Conservation (phyloP, 2,888 invertebrate species). For the Caenorhabditis angaria region DNA sequence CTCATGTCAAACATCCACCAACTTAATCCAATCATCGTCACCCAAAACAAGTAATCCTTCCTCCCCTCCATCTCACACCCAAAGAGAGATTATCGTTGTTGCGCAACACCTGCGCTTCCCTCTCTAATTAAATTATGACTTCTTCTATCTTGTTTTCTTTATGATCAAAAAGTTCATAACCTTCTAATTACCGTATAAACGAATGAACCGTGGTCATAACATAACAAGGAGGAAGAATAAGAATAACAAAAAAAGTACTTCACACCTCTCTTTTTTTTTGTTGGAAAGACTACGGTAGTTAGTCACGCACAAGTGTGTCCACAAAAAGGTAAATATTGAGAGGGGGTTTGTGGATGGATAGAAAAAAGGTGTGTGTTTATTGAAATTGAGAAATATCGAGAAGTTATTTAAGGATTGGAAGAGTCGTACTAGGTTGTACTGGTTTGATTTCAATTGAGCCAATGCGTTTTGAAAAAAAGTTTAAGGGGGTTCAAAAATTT, state of each 20-base stretch:
- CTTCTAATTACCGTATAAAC: neutral
- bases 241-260: conserved; percentile 4
- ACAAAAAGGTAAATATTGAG: conserved; percentile 1
- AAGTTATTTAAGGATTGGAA: neutral
- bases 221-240: too few species aligned
- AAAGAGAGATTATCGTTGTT: neutral
- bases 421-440: neutral
- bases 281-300: neutral
- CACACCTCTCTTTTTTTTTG: too few species aligned
- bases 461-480: too few species aligned
- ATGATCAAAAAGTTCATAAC: neutral
- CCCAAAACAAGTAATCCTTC: too few species aligned
- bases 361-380: neutral
- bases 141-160: neutral
- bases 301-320: conserved; percentile 2
- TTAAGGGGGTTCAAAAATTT: too few species aligned
- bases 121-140: neutral
- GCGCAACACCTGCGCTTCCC: neutral
- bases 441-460: neutral
- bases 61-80: neutral
- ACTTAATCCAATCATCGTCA: too few species aligned
- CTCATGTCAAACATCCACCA: too few species aligned
- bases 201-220: neutral
- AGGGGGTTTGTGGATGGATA: too few species aligned
- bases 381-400: too few species aligned